Evolutionary conservation across 2,888 invertebrate species (phyloP), one percentile per base, ranked within the genome.

Genomic region (Thysanoteuthis rhombus): DNA sequence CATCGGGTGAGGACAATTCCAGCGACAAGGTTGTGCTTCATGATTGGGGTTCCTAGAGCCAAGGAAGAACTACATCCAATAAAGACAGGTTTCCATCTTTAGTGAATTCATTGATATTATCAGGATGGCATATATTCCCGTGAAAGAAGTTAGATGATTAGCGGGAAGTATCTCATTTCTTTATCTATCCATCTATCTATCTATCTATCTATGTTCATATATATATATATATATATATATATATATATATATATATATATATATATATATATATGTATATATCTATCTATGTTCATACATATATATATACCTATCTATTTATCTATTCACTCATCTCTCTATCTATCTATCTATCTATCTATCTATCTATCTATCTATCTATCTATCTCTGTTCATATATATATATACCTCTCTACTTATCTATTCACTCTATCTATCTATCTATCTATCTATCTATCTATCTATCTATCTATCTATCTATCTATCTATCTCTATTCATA

Each of bases 311-410:
- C n/a, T n/a, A n/a, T n/a, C n/a, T n/a, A n/a, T n/a, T n/a, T n/a
- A n/a, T n/a, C n/a, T n/a, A n/a, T n/a, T n/a, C n/a, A n/a, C n/a
- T n/a, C n/a, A n/a, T n/a, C n/a, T n/a, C n/a, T n/a, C n/a, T n/a
- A n/a, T n/a, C n/a, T n/a, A 58, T 75, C 10, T 75, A 75, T 75
- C 10, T 75, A 75, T 75, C 32, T n/a, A 75, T 75, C n/a, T 75
- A 75, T 75, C 75, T 75, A 75, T 75, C 75, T 75, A 75, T n/a
- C 75, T 75, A 75, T 75, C 75, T 75, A 75, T 75, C 75, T 75
- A 75, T 75, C 75, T 75, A 10, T n/a, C 58, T 58, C 5, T 58
- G 12, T 58, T 0, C 32, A 32, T 58, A 4, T 58, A 32, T 58
- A 4, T 28, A 1, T 58, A 28, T 8, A 58, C 32, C 52, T 52